These are phyloP conservation scores for Sciurus carolinensis DNA, from an alignment of 2,797 vertebrate genomes.

Conservation along the genomic window DNA sequence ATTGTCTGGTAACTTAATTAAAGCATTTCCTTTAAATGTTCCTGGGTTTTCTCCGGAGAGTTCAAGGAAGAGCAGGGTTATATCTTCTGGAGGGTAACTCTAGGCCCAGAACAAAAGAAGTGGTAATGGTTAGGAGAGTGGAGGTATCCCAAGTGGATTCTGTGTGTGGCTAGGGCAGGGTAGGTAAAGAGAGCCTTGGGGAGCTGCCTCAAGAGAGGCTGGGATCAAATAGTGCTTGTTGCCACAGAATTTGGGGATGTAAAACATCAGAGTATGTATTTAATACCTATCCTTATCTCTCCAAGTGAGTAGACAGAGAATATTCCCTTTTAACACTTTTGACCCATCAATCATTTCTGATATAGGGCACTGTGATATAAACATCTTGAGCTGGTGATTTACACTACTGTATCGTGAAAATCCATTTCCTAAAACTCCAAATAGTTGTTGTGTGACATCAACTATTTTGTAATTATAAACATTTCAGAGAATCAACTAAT, in stretches of 20 bases:
- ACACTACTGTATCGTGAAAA: not conserved
- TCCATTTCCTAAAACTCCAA: not conserved
- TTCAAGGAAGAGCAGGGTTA: not conserved
- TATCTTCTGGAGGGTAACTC: not conserved
- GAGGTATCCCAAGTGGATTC: not conserved
- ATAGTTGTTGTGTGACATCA: not conserved
- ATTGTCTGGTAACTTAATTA: constrained; percentile 7
- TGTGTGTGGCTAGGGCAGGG: fast-evolving
- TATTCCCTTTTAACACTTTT: not conserved
- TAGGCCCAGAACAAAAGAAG: not conserved
- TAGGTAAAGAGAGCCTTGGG: not conserved
- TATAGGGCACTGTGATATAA: not conserved
- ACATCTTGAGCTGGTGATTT: not conserved
- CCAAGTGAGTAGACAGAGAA: not conserved
- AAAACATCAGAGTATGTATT: not conserved
- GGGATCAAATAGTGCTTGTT: not conserved
- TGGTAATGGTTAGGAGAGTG: not conserved
- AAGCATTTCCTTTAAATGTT: constrained; percentile 1
- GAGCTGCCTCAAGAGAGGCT: not conserved
- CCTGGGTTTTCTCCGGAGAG: not conserved
- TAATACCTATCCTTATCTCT: not conserved
- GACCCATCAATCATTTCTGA: not conserved
- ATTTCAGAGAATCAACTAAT: not conserved
- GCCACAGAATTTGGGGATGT: not conserved
- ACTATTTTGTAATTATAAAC: not conserved